These are phyloP conservation scores for Centroberyx gerrardi DNA, from an alignment of 2,797 vertebrate species.

Conservation along the genomic window DNA sequence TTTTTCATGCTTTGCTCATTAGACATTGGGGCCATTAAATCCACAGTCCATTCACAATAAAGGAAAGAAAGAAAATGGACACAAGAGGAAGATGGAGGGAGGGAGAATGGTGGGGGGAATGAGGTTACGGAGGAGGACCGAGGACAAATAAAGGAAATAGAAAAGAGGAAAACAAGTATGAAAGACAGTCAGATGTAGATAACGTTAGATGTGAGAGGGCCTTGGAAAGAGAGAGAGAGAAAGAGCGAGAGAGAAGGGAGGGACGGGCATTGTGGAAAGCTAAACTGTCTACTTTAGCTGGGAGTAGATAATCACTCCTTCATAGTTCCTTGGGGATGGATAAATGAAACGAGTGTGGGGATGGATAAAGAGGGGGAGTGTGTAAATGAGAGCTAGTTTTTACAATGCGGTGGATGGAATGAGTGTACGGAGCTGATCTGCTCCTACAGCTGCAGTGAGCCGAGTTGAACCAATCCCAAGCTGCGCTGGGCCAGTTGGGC, in stretches of 20 bases:
- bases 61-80: slow-evolving; percentile 18
- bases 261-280: slow-evolving; percentile 33
- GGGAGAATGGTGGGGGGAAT: not conserved
- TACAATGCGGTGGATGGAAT: slow-evolving; percentile 23
- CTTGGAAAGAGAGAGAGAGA: slow-evolving; percentile 13
- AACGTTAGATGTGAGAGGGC: slow-evolving; percentile 19
- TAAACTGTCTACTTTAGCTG: slow-evolving; percentile 47
- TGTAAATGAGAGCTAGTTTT: slow-evolving; percentile 48
- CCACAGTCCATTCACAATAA: not conserved
- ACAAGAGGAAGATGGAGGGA: slow-evolving; percentile 1
- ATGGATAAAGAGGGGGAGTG: slow-evolving; percentile 16
- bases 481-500: not conserved
- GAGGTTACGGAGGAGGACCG: not conserved
- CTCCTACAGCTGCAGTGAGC: slow-evolving; percentile 15
- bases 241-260: slow-evolving; percentile 13
- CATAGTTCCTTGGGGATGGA: slow-evolving; percentile 62
- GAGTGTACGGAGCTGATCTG: slow-evolving; percentile 25
- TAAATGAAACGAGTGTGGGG: slow-evolving; percentile 47
- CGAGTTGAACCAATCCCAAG: not conserved
- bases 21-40: slow-evolving; percentile 12
- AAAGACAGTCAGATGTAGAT: slow-evolving; percentile 4
- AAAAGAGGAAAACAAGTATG: slow-evolving; percentile 29
- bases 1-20: slow-evolving; percentile 33
- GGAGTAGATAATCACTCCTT: slow-evolving; percentile 60
- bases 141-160: slow-evolving; percentile 21